Base-by-base conservation (phyloP, 2,113 vertebrate genomes). In the Fregetta grallaria region DNA sequence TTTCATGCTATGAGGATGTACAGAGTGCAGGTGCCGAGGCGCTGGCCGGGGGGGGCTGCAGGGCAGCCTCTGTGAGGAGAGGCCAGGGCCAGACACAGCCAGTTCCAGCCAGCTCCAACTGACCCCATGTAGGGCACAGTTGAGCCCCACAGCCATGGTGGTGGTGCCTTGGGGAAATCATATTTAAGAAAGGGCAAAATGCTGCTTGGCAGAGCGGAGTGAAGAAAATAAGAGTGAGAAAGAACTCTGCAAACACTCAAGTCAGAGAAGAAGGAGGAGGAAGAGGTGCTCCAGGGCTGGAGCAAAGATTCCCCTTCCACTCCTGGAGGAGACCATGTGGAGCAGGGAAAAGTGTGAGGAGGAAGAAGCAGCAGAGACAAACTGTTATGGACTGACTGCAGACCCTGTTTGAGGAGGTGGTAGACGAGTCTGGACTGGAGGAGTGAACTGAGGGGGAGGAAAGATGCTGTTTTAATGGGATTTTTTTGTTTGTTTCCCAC, bases 11-110 rank as follows among this genome's bases (percentile, higher is more conserved):
- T 30, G 38, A 42, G 2, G 3, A 4, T 72, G 19, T 53, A 16
- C 0, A 0, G 9, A 12, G 3, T 58, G 26, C 34, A 7, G 10
- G 5, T 73, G 8, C 12, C 8, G 19, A 36, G 34, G 6, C 0
- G 0, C 4, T 10, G 22, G 4, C 13, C 1, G 0, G 6, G 15
- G 18, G 45, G 13, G 7, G 6, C 52, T 49, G 29, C 21, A 27
- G 16, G 18, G 17, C 0, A 4, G 15, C 11, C 42, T 34, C 66
- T 52, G 27, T 27, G 30, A 74, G 10, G 45, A 19, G 45, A 45
- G 45, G 45, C 5, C 1, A 2, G 22, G 55, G 16, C 21, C 0
- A 0, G 26, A 44, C 52, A 52, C 9, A 23, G 38, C 4, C 0
- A 1, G 40, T 15, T 65, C n/a, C 75, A 71, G 17, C 3, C 0